Evolutionary conservation across 1,140 invertebrate genomes (phyloP).

Genomic region (Drosophila setifemur): DNA sequence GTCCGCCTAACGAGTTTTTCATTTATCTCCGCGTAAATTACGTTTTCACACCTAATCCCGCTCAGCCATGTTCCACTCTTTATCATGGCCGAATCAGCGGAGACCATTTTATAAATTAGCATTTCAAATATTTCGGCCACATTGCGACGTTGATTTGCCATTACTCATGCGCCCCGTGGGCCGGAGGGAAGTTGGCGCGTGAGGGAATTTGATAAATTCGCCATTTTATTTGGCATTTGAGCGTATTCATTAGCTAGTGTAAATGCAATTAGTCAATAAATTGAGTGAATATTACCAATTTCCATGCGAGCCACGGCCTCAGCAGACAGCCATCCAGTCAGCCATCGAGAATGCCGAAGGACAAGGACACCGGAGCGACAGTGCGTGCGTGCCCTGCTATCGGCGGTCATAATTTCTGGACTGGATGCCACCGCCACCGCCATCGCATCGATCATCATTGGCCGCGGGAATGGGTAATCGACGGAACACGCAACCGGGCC

Average conservation of each 20-base stretch:
- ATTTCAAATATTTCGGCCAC: conserved; percentile 38
- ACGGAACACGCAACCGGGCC: conserved; percentile 23
- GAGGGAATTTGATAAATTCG: conserved; percentile 65
- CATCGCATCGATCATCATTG: conserved; percentile 65
- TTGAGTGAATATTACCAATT: conserved; percentile 73
- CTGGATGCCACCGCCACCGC: conserved; percentile 13
- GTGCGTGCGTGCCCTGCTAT: conserved; percentile 46
- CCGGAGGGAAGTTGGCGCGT: conserved; percentile 11
- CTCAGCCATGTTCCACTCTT: neutral
- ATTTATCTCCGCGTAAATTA: conserved; percentile 42
- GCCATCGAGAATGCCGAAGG: no score
- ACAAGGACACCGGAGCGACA: conserved; percentile 20
- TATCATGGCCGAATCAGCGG: conserved; percentile 24
- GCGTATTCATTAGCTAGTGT: conserved; percentile 61
- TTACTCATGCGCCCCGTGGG: conserved; percentile 40
- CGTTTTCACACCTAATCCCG: conserved; percentile 38
- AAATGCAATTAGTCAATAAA: conserved; percentile 78
- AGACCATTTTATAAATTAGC: conserved; percentile 55
- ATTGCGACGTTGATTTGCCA: conserved; percentile 56
- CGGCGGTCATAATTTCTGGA: conserved; percentile 61
- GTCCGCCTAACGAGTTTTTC: conserved; percentile 18
- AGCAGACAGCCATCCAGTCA: conserved; percentile 1
- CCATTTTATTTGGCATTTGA: conserved; percentile 73
- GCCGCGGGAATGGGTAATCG: conserved; percentile 22
- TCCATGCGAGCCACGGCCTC: conserved; percentile 51